These are phyloP conservation scores for Microctonus hyperodae DNA, from an alignment of 2,888 invertebrate genomes.

Conservation along the genomic window DNA sequence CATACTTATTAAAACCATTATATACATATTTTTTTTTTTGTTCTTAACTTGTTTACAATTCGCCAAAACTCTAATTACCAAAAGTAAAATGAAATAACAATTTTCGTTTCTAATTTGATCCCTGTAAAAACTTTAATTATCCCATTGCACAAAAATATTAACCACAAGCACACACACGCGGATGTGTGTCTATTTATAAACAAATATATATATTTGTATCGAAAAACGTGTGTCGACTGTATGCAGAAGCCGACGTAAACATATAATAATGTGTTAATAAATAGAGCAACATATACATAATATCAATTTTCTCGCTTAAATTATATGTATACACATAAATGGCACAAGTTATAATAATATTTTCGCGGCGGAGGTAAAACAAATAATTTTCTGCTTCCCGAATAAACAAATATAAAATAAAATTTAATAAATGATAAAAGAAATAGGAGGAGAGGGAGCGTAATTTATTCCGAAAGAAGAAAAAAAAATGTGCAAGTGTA, in stretches of 20 bases:
- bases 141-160: conserved; percentile 49
- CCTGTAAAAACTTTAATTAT: conserved; percentile 13
- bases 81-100: not conserved
- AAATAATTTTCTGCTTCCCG: not conserved
- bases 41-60: conserved; percentile 30
- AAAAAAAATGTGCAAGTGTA: not conserved
- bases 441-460: no score
- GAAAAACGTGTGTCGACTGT: conserved; percentile 37
- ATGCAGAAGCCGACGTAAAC: conserved; percentile 37
- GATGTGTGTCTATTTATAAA: conserved; percentile 47
- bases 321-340: conserved; percentile 48
- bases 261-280: conserved; percentile 54
- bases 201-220: conserved; percentile 34
- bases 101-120: conserved; percentile 7
- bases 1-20: conserved; percentile 32
- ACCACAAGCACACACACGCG: conserved; percentile 40
- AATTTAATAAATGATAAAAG: no score
- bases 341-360: conserved; percentile 37
- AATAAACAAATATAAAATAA: no score
- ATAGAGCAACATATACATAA: conserved; percentile 62
- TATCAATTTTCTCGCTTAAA: conserved; percentile 54
- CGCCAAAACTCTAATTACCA: conserved; percentile 2
- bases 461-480: no score
- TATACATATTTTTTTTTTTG: conserved; percentile 33
- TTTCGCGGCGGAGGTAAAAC: conserved; percentile 27